These are phyloP conservation scores for Drosophila neutralis DNA, from an alignment of 2,888 invertebrate species.

Conservation along the genomic window DNA sequence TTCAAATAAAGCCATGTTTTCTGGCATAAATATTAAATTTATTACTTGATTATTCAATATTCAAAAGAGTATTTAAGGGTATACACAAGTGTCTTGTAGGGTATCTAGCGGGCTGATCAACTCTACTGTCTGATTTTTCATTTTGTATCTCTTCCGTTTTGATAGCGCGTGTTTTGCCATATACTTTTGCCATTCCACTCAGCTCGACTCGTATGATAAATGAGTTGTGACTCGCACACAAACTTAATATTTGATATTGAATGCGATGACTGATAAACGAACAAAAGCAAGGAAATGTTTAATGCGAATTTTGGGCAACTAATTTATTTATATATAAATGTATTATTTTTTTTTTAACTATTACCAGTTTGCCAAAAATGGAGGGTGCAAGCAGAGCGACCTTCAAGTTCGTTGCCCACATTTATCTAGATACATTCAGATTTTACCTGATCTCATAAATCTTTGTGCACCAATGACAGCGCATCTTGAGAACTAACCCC, in stretches of 20 bases:
- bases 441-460: slow-evolving; percentile 65
- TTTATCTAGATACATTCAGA: slow-evolving; percentile 39
- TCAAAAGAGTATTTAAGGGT: background rate
- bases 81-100: background rate
- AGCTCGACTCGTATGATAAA: slow-evolving; percentile 57
- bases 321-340: slow-evolving; percentile 19
- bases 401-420: slow-evolving; percentile 48
- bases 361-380: slow-evolving; percentile 69
- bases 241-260: slow-evolving; percentile 32
- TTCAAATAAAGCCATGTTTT: background rate
- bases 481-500: slow-evolving; percentile 56
- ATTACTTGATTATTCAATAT: background rate
- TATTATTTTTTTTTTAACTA: slow-evolving; percentile 5
- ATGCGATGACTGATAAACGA: slow-evolving; percentile 53
- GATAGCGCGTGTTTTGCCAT: slow-evolving; percentile 59
- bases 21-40: background rate
- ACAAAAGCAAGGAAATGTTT: slow-evolving; percentile 32
- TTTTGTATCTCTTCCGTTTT: slow-evolving; percentile 25
- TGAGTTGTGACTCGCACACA: slow-evolving; percentile 45
- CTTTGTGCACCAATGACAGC: slow-evolving; percentile 62
- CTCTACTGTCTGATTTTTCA: slow-evolving; percentile 1
- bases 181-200: slow-evolving; percentile 32
- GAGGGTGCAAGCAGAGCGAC: slow-evolving; percentile 39
- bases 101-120: slow-evolving; percentile 3
- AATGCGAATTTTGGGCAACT: slow-evolving; percentile 22